phyloP scores from a whole-genome alignment of 2,888 invertebrate species.

The Gymnosoma rotundatum region DNA sequence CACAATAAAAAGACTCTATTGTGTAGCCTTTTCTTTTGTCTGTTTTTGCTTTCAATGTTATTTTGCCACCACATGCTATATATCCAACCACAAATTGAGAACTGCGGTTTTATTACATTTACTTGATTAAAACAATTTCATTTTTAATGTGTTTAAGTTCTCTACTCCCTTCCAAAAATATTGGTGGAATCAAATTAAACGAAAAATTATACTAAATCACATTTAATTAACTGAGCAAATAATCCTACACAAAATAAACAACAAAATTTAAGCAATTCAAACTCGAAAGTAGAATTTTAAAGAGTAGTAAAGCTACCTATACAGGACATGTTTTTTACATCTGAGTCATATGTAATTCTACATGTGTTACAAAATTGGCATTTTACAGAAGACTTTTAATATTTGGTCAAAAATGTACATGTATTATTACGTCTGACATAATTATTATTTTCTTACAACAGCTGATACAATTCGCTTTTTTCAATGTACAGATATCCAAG shows the following conservation, averaged over 20 bases:
- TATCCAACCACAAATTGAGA: slow-evolving; percentile 6
- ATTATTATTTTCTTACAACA: no score
- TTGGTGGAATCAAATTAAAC: neutral
- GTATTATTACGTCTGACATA: no score
- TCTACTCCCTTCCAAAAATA: neutral
- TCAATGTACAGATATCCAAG: no score
- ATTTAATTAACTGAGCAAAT: slow-evolving; percentile 59
- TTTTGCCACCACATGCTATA: neutral
- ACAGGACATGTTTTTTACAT: no score
- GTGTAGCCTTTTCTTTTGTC: neutral
- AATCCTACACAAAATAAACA: slow-evolving; percentile 2
- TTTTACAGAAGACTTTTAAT: no score
- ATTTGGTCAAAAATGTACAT: no score
- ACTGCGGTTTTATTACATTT: slow-evolving; percentile 22
- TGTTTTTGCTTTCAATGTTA: neutral
- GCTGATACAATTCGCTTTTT: no score
- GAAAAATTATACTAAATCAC: slow-evolving; percentile 55
- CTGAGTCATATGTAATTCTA: no score
- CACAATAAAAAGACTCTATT: neutral
- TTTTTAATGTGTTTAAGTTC: neutral
- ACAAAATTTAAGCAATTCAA: slow-evolving; percentile 1
- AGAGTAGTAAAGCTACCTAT: no score
- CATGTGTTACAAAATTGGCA: no score
- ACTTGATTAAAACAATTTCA: slow-evolving; percentile 36
- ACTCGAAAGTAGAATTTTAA: slow-evolving; percentile 4